Evolutionary conservation across 1,140 invertebrate species (phyloP), one percentile per base, ranked within the genome.

Genomic region (Prorops nasuta): DNA sequence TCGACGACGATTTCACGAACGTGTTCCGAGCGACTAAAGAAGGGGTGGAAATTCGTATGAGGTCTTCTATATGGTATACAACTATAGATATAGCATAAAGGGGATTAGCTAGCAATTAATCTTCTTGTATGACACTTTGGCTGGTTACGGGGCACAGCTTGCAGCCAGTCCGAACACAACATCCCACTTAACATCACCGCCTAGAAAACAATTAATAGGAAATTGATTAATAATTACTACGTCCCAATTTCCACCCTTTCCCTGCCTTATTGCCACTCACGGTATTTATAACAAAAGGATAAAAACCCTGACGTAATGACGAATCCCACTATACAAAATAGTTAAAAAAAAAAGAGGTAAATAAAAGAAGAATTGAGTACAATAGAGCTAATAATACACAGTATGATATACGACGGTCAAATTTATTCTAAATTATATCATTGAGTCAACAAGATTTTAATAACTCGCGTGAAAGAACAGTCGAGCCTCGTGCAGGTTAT

Each of bases 41-140:
- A 49, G 56, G 48, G 44, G 45, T 42, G 35, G 40, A 36, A 39
- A 14, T 38, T 59, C 45, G 58, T 50, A 58, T 60, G 63, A 51
- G n/a, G n/a, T n/a, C n/a, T n/a, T n/a, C n/a, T n/a, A n/a, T n/a
- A n/a, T n/a, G n/a, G n/a, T n/a, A n/a, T n/a, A n/a, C n/a, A n/a
- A n/a, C n/a, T n/a, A n/a, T n/a, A n/a, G n/a, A n/a, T n/a, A n/a
- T n/a, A n/a, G n/a, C n/a, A n/a, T n/a, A n/a, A n/a, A n/a, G n/a
- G n/a, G n/a, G n/a, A n/a, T n/a, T n/a, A n/a, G n/a, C n/a, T 18
- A 31, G 66, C 58, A 70, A 71, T 70, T 71, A 69, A 71, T 71
- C 69, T 71, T 71, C 58, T 56, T 55, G 55, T 67, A 67, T 70
- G 64, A 71, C 67, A 69, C 54, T 58, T 60, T 56, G 51, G 61